Evolutionary conservation across 2,113 vertebrate species (phyloP), one percentile per base, ranked within the genome.

Genomic region (Microcebus jonahi): DNA sequence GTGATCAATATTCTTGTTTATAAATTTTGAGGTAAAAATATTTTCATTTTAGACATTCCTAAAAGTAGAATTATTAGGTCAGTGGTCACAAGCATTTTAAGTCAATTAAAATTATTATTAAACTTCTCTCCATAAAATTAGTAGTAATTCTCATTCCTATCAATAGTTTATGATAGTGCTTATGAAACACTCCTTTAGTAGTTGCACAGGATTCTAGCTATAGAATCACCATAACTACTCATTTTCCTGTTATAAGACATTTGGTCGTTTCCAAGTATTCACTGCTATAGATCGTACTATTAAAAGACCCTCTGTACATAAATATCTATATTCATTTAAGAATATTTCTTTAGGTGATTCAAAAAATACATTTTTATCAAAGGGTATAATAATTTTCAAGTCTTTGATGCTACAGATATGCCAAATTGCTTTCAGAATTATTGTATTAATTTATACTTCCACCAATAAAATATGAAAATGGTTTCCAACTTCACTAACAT

Each of bases 71-170:
- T 73, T 93, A 82, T 50, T 86, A 88, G 59, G 29, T 82, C 45
- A 95, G 34, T 68, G 20, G 5, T 79, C 55, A 67, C 29, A 76
- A 94, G 45, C 5, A 89, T 76, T 76, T 82, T 87, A 88, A 81
- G 65, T 86, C 36, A 91, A 86, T 89, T 81, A 94, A 95, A 93
- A 57, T 79, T 89, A 89, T 71, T 31, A 42, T 68, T n/a, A 61
- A 85, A 71, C 9, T 92, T 10, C 11, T 71, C 25, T 71, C 77
- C 27, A 93, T n/a, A 14, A 93, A 89, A 86, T 81, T 21, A 81
- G 65, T 77, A 31, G 42, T 34, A 93, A 94, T 86, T 82, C 21
- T 63, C 11, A 86, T 39, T 59, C 36, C 57, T 63, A 48, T 39
- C 34, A 53, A 76, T 70, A 84, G 6, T 48, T 87, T 76, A 87